Evolutionary conservation across 2,797 vertebrate genomes (phyloP).

Genomic region (Spondyliosoma cantharus): DNA sequence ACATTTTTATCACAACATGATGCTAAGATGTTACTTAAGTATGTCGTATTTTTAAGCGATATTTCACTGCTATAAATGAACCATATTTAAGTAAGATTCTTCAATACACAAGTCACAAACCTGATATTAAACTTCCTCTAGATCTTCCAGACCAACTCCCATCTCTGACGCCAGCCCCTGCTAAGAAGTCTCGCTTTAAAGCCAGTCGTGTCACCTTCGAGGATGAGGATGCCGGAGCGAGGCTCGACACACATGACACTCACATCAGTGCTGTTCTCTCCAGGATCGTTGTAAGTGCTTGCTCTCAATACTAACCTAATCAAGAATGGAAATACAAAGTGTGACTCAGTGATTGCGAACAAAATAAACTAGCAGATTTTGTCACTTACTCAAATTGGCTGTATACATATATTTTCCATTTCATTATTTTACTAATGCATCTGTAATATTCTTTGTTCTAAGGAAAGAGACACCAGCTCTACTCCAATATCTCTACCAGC

Average conservation of each 20-base stretch:
- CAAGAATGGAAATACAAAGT: neutral
- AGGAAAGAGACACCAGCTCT: slow-evolving; percentile 93
- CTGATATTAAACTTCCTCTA: slow-evolving; percentile 51
- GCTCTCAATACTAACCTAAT: neutral
- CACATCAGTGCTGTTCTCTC: slow-evolving; percentile 95
- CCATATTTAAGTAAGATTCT: neutral
- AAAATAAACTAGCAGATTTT: neutral
- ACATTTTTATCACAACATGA: neutral
- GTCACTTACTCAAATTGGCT: neutral
- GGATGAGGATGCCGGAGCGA: slow-evolving; percentile 87
- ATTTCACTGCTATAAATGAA: neutral
- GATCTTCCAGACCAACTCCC: slow-evolving; percentile 92
- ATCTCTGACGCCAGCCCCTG: slow-evolving; percentile 89
- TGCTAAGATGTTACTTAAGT: too few relatives aligned
- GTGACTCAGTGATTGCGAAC: neutral
- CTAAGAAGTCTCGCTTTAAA: slow-evolving; percentile 92
- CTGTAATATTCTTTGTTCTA: slow-evolving; percentile 41
- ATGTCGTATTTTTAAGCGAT: neutral
- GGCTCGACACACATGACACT: slow-evolving; percentile 87
- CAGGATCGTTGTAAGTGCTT: slow-evolving; percentile 91
- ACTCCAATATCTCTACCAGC: slow-evolving; percentile 86
- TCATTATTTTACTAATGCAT: neutral
- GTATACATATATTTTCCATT: neutral
- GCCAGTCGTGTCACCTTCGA: slow-evolving; percentile 83
- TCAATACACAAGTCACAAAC: neutral